Evolutionary conservation across 2,888 invertebrate genomes (phyloP).

Genomic region (Tenodera sinensis): DNA sequence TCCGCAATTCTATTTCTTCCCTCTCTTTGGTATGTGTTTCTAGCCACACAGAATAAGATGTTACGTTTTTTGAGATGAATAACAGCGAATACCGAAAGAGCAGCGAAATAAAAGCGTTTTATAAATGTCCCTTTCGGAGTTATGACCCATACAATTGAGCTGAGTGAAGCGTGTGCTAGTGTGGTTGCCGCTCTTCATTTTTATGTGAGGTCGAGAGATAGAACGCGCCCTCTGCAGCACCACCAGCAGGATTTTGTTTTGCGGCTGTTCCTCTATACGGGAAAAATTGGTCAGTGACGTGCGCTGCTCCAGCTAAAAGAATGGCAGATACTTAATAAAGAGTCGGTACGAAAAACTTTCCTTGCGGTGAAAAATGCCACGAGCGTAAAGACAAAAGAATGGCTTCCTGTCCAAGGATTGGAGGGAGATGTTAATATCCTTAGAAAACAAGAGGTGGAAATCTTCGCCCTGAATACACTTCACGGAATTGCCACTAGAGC

Average conservation of each 20-base stretch:
- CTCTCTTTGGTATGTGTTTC: too few relatives aligned
- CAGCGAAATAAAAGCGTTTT: background rate
- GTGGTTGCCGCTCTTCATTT: background rate
- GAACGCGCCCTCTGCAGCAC: background rate
- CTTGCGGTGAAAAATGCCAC: background rate
- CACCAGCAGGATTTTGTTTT: background rate
- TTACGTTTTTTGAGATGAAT: background rate
- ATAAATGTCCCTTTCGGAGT: background rate
- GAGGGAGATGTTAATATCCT: background rate
- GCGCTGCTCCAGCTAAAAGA: background rate
- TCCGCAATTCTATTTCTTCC: too few relatives aligned
- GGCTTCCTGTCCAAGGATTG: background rate
- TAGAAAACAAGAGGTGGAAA: background rate
- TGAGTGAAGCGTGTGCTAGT: background rate
- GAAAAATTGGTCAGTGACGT: background rate
- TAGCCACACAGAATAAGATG: background rate
- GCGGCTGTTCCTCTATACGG: background rate
- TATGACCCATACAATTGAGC: background rate
- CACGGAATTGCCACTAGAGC: background rate
- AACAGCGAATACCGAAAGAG: background rate
- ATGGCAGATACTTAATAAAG: background rate
- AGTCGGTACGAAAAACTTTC: background rate
- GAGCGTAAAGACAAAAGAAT: background rate
- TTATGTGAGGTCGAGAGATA: background rate
- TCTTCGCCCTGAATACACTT: background rate